phyloP scores from a whole-genome alignment of 2,888 invertebrate species.

The Callinectes sapidus region DNA sequence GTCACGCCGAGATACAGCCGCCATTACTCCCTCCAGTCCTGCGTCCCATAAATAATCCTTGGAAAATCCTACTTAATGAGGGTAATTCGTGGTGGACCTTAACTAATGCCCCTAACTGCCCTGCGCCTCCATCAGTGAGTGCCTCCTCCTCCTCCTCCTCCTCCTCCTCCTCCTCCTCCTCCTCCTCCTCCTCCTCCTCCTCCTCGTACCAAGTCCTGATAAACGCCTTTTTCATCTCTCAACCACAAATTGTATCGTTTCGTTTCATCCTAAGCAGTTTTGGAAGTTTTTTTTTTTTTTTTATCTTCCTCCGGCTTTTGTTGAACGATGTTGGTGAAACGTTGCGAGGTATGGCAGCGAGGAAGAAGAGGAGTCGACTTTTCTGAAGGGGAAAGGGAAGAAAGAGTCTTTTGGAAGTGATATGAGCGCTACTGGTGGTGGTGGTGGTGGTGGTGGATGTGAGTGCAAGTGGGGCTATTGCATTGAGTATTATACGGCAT shows the following conservation, averaged over 20 bases:
- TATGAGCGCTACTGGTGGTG: background rate
- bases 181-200: background rate
- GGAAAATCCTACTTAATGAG: constrained; percentile 34
- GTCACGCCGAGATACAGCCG: background rate
- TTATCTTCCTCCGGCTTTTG: background rate
- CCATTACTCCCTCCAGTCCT: constrained; percentile 1
- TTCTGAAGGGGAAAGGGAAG: no score
- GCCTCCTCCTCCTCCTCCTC: constrained; percentile 25
- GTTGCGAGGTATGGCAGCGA: background rate
- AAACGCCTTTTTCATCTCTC: background rate
- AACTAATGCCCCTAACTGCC: constrained; percentile 14
- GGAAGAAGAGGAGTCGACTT: no score
- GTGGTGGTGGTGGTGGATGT: background rate
- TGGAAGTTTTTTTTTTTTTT: background rate
- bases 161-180: constrained; percentile 6
- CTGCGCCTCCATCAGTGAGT: background rate
- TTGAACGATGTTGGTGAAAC: background rate
- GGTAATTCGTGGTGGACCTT: constrained; percentile 27
- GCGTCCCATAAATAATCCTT: background rate
- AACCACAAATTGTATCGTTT: constrained; percentile 16
- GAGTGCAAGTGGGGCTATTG: no score
- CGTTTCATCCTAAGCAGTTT: background rate
- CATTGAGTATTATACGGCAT: background rate
- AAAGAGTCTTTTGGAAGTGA: no score
- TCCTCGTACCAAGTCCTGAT: background rate